Evolutionary conservation across 2,113 vertebrate species (phyloP).

Genomic region (Phrynocephalus versicolor): DNA sequence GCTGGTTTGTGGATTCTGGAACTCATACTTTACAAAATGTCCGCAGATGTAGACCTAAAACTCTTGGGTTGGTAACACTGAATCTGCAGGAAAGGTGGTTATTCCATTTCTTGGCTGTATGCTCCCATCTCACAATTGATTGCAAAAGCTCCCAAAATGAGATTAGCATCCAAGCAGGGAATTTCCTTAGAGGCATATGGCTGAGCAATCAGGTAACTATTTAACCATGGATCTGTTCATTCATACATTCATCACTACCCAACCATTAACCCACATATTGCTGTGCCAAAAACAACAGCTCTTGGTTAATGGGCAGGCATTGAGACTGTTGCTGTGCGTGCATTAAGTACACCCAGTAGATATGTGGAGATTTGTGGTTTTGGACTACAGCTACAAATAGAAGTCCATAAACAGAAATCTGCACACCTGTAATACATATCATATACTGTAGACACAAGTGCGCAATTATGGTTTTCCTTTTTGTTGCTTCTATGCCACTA

Average conservation of each 20-base stretch:
- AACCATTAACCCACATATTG: not conserved
- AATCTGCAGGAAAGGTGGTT: not conserved
- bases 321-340: not conserved
- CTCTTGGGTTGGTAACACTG: not conserved
- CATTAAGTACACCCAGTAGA: not conserved
- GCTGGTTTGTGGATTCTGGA: not conserved
- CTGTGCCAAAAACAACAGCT: not conserved
- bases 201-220: not conserved
- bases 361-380: not conserved
- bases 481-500: not conserved
- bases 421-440: too few species aligned
- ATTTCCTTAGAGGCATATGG: not conserved
- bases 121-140: not conserved
- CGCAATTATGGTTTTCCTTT: not conserved
- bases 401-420: too few species aligned
- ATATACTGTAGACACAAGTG: too few species aligned
- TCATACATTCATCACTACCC: not conserved
- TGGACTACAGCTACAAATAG: too few species aligned
- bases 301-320: not conserved
- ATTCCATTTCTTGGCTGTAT: not conserved
- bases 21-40: not conserved
- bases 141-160: not conserved
- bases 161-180: not conserved
- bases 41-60: not conserved
- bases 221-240: not conserved